Conservation (phyloP, 2,888 invertebrate species). For the Peribatodes rhomboidaria region DNA sequence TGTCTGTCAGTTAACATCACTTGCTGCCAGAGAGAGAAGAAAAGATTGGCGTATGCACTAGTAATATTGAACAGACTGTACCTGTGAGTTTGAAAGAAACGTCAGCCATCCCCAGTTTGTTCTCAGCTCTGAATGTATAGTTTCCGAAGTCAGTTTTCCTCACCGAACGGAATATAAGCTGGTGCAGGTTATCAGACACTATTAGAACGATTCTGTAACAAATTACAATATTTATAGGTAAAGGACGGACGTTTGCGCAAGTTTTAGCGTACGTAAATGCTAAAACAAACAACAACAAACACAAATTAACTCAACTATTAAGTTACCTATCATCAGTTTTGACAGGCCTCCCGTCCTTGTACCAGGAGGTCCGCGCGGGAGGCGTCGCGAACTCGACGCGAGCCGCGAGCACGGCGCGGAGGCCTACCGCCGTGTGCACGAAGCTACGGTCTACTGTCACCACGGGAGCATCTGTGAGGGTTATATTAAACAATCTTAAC, state of each 20-base stretch:
- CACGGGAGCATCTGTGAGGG: slow-evolving; percentile 92
- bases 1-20: too few relatives aligned
- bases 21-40: too few relatives aligned
- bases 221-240: too few relatives aligned
- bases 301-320: too few relatives aligned
- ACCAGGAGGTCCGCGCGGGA: slow-evolving; percentile 89
- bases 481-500: too few relatives aligned
- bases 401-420: slow-evolving; percentile 90
- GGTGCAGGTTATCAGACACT: slow-evolving; percentile 86
- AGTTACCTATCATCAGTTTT: slow-evolving; percentile 73
- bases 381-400: slow-evolving; percentile 90
- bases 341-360: slow-evolving; percentile 87
- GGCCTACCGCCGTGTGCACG: slow-evolving; percentile 91
- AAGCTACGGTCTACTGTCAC: slow-evolving; percentile 88
- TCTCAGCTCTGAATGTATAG: slow-evolving; percentile 92
- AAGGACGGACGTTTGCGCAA: too few relatives aligned
- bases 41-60: too few relatives aligned
- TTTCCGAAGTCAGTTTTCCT: slow-evolving; percentile 90
- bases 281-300: too few relatives aligned
- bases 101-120: slow-evolving; percentile 90
- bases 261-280: too few relatives aligned
- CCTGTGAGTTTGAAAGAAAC: slow-evolving; percentile 91
- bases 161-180: slow-evolving; percentile 89
- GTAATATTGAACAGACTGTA: too few relatives aligned
- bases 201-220: slow-evolving; percentile 78